Evolutionary conservation across 2,888 invertebrate genomes (phyloP), one percentile per base, ranked within the genome.

Genomic region (Allacma fusca): DNA sequence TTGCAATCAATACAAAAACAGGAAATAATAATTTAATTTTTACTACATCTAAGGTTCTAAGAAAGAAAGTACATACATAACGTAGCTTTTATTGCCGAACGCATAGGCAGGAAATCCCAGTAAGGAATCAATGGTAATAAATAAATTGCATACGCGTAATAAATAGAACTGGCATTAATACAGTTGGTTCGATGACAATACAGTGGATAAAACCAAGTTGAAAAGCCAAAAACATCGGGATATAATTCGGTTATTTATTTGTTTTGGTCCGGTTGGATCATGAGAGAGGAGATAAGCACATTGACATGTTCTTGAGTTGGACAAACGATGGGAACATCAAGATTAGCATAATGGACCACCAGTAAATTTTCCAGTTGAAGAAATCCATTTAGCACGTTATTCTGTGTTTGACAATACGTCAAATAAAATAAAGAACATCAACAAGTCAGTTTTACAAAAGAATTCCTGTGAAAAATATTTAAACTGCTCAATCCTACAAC

Each of bases 301-400:
- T 94, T 93, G 16, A 98, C 91, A 88, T 98, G 98, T 86, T 98
- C 98, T 1, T 94, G 92, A 1, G 96, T 92, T 0, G 98, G 98
- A 85, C 97, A 96, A 13, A 92, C 95, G 4, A 97, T 93, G 73
- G 97, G 91, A 75, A 93, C 89, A 77, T 91, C 89, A 84, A 95
- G 94, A 85, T 98, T 97, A 40, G 91, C 89, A 86, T 96, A 98
- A 72, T 93, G 91, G 34, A 92, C 91, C 80, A 89, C 89, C 0
- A 91, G 87, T 16, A 97, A 88, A 24, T 93, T 88, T 83, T 93
- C 92, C 59, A 97, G 87, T 87, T 95, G 94, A 12, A 95, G 91
- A 87, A 97, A 98, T 44, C 91, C 90, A 69, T 92, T 94, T 7
- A 96, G 93, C 0, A 97, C 92, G 85, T 96, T 96, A 86, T 96